Base-by-base conservation (phyloP, 2,113 vertebrate species). In the Plecturocebus donacophilus region DNA sequence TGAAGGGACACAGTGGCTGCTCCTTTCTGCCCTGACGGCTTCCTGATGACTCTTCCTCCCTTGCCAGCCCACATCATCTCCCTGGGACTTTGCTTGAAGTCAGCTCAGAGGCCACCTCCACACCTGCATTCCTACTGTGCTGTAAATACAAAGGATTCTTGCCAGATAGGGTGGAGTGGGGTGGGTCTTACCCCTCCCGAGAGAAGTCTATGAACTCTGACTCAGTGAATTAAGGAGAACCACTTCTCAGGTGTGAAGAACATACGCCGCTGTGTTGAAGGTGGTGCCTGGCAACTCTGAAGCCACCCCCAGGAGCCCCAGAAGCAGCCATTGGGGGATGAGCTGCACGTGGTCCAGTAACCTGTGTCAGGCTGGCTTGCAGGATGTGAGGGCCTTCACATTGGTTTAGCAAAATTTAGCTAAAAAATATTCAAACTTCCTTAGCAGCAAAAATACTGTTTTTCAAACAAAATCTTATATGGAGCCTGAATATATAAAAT, bases 261-360 rank as follows among this genome's bases (percentile, higher is more conserved):
- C 56, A 4, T 25, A 30, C 8, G 27, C 30, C 4, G 27, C 47
- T 90, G 30, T 35, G 64, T 68, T n/a, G 19, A 4, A 61, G 12
- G 9, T 5, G 5, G 38, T 13, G 35, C 38, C 17, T 40, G 70
- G 70, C 7, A 11, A 40, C n/a, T 0, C 3, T 1, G 20, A 30
- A 56, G 56, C 9, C n/a, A 20, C 17, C 27, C 42, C 25, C 14
- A 19, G 35, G 2, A 87, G 12, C 13, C 20, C 6, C 27, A 10
- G 9, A 17, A 19, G 42, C 35, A 23, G 14, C 47, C 4, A 1
- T 30, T 17, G 9, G 27, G n/a, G 54, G 42, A 32, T 20, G 42
- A 40, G 5, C 12, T 14, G 30, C 17, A 23, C 32, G 16, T 2
- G 6, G 16, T 9, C 20, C 14, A 7, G 87, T 21, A 49, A 52